phyloP scores from a whole-genome alignment of 1,140 invertebrate species.

The Centruroides sculpturatus region DNA sequence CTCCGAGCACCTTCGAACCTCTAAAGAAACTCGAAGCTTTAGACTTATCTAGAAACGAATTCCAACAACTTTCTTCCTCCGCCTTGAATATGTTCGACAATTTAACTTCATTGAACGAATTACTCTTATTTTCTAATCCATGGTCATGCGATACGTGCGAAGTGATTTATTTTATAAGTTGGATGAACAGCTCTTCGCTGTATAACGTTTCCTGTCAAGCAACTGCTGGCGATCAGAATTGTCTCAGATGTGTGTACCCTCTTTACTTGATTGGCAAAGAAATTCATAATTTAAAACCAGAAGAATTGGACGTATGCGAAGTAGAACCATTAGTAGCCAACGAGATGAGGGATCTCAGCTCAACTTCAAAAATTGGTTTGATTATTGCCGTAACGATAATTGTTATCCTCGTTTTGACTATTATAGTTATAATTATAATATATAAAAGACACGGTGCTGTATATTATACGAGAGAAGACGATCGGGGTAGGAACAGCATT shows the following conservation, averaged over 20 bases:
- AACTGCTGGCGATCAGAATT: background rate
- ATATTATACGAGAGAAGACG: slow-evolving; percentile 52
- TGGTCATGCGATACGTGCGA: background rate
- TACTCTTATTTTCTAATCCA: background rate
- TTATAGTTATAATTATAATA: slow-evolving; percentile 22
- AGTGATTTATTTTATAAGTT: background rate
- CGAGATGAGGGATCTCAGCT: background rate
- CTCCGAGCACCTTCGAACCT: background rate
- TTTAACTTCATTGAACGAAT: background rate
- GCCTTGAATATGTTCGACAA: background rate
- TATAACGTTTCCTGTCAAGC: background rate
- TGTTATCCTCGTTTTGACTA: slow-evolving; percentile 23
- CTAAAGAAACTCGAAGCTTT: background rate
- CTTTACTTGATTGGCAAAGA: background rate
- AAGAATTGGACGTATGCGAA: background rate
- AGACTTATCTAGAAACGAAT: background rate
- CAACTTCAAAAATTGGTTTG: slow-evolving; percentile 18
- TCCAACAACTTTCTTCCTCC: background rate
- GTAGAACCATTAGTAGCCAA: background rate
- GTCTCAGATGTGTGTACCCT: background rate
- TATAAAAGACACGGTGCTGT: slow-evolving; percentile 46
- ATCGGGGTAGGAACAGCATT: slow-evolving; percentile 22
- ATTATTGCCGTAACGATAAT: slow-evolving; percentile 25
- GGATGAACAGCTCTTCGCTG: background rate
- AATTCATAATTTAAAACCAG: background rate